Evolutionary conservation across 2,113 vertebrate species (phyloP), one percentile per base, ranked within the genome.

Genomic region (Chionodraco myersi): DNA sequence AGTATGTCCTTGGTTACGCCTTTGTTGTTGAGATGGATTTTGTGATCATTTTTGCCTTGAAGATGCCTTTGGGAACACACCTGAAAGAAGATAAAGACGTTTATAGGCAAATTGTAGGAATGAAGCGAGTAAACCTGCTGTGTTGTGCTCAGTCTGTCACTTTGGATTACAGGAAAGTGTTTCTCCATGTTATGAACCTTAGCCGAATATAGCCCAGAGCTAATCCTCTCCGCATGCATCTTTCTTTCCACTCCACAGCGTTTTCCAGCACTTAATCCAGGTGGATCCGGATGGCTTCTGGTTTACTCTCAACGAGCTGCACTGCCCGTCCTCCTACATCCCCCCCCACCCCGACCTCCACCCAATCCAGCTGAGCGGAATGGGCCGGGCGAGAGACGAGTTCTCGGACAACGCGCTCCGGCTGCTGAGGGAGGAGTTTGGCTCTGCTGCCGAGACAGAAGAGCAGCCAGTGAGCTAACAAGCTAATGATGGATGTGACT

Each of bases 221-320:
- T 81, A 75, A 79, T 63, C 79, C 21, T 79, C 14, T 74, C 21
- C 44, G 21, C 3, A 2, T 63, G 23, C n/a, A 2, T 78, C 44
- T 57, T 21, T 48, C 15, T 6, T 34, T 47, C 47, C 13, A 59
- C 49, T 30, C 12, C 18, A 14, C 82, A 99, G 98, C 0, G 95
- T 97, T 72, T 99, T 99, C 92, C 94, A 86, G 30, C 94, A 95
- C 67, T 41, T 98, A 77, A 96, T 96, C 93, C 93, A 90, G 9
- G 57, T 96, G 66, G 97, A 99, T 75, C 95, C 96, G 0, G 98
- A 99, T 77, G 63, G 90, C 21, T 91, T 94, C 62, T 99, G 98
- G 98, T 94, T 98, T 4, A 87, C 95, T 3, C 95, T 99, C 74
- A 95, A 82, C 0, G 94, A 96, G 80, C 79, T 95, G 16, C 94